Conservation (phyloP, 1,140 invertebrate species). For the Micrasema longulum region DNA sequence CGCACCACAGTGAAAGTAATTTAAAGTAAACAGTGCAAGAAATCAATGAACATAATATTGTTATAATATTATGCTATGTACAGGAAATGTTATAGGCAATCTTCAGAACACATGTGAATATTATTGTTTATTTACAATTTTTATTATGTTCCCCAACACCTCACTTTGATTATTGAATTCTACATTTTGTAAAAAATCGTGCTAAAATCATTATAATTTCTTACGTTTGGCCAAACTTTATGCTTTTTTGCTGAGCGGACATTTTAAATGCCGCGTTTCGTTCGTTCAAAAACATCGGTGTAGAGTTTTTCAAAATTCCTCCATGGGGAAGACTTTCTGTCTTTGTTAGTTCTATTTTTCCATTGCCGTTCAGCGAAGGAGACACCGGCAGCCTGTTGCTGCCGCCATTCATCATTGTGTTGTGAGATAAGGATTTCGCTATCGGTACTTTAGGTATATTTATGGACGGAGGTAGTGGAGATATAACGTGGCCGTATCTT, state of each 20-base stretch:
- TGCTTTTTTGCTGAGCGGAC: conserved; percentile 60
- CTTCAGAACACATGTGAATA: background rate
- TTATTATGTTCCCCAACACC: conserved; percentile 26
- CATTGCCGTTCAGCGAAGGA: conserved; percentile 28
- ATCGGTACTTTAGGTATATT: conserved; percentile 66
- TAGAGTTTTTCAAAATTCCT: conserved; percentile 60
- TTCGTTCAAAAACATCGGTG: conserved; percentile 52
- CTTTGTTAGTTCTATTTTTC: conserved; percentile 49
- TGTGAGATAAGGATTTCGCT: conserved; percentile 57
- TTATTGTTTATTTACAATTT: conserved; percentile 29
- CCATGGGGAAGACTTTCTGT: conserved; percentile 56
- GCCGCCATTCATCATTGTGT: conserved; percentile 49
- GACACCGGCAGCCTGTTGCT: conserved; percentile 52
- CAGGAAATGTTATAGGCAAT: background rate
- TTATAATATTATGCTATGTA: too few species aligned
- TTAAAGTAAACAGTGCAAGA: too few species aligned
- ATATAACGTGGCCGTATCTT: conserved; percentile 69
- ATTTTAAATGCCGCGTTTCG: conserved; percentile 55
- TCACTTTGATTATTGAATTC: conserved; percentile 17
- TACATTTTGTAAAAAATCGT: conserved; percentile 29
- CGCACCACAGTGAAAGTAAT: too few species aligned
- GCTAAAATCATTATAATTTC: conserved; percentile 50
- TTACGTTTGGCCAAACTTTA: conserved; percentile 65
- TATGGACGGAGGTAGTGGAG: conserved; percentile 65
- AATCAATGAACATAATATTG: too few species aligned